phyloP scores from a whole-genome alignment of 2,888 invertebrate genomes.

The Stenurella melanura region DNA sequence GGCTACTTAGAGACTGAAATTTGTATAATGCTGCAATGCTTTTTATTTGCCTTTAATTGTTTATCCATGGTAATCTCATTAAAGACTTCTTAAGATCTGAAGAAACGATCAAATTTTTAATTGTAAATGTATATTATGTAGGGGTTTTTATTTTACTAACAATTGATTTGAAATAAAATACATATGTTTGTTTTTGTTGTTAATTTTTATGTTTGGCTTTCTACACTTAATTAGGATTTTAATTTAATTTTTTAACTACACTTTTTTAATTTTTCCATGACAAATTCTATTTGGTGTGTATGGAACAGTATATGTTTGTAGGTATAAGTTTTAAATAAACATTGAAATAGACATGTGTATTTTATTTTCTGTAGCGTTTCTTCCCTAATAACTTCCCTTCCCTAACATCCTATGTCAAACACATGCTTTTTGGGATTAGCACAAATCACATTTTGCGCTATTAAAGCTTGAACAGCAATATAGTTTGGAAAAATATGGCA shows the following conservation, averaged over 20 bases:
- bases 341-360: slow-evolving; percentile 66
- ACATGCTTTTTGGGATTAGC: slow-evolving; percentile 19
- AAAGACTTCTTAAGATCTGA: neutral
- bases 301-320: slow-evolving; percentile 39
- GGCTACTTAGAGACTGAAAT: neutral
- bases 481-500: neutral
- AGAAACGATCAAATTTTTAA: neutral
- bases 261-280: neutral
- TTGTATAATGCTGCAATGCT: neutral
- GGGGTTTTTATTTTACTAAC: slow-evolving; percentile 25
- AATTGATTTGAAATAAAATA: slow-evolving; percentile 55
- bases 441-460: slow-evolving; percentile 7
- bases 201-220: slow-evolving; percentile 37
- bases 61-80: neutral
- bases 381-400: slow-evolving; percentile 32
- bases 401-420: slow-evolving; percentile 23
- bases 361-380: slow-evolving; percentile 53
- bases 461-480: neutral
- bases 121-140: neutral
- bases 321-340: slow-evolving; percentile 45
- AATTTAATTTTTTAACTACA: neutral
- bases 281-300: slow-evolving; percentile 19
- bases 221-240: neutral
- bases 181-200: slow-evolving; percentile 60
- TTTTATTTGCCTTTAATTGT: neutral